Evolutionary conservation across 2,113 vertebrate species (phyloP), one percentile per base, ranked within the genome.

Genomic region (Lanius ludovicianus): DNA sequence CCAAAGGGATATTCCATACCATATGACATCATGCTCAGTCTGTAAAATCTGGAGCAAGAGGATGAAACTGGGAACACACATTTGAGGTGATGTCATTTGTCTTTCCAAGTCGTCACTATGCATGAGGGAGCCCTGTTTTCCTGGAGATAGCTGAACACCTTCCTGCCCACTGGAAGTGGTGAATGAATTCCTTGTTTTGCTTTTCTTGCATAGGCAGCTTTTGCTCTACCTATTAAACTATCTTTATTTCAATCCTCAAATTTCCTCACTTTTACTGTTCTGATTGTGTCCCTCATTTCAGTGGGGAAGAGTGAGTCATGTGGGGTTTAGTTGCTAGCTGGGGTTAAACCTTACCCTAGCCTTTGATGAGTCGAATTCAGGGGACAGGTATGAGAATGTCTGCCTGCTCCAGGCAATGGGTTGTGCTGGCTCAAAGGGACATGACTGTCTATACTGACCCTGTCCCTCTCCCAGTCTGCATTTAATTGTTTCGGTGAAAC

Each of bases 81-180:
- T 75, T 49, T 75, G 41, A 47, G 41, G 23, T 24, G 70, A 85
- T n/a, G 24, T 13, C 3, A n/a, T 30, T 41, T 75, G 50, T 49
- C 50, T 85, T 65, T 20, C 30, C 42, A 65, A 41, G n/a, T 24
- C 0, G 0, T 35, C 19, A 49, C 35, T 44, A 16, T 56, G 35
- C 15, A 9, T 24, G 19, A 49, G 10, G n/a, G 42, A 65, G 7
- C 8, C 24, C 5, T 55, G n/a, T 56, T 64, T 59, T 59, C 31
- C 37, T 77, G 27, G 63, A 52, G 63, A 33, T 77, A 46, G 11
- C 24, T 82, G 46, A 82, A 52, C 15, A 67, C 20, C 27, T 59
- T 20, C 53, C 53, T 59, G 77, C 37, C 23, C 39, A 52, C n/a
- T 57, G 39, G 15, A 60, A 67, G 16, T 30, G 20, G 20, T 46